phyloP scores from a whole-genome alignment of 2,888 invertebrate species.

The Lasioglossum calceatum region DNA sequence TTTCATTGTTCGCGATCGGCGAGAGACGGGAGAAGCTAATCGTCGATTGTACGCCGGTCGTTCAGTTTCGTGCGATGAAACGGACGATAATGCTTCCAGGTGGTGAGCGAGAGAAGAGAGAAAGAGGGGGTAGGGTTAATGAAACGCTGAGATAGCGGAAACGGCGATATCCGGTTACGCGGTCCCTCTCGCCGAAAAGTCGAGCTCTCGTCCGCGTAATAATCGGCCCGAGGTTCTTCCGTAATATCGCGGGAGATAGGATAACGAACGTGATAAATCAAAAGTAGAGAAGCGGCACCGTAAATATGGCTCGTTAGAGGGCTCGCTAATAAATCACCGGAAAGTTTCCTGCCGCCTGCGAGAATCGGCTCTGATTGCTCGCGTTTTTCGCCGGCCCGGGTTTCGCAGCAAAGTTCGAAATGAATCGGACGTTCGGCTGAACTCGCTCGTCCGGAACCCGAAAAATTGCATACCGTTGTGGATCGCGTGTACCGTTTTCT shows the following conservation, averaged over 20 bases:
- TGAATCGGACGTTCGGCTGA: not conserved
- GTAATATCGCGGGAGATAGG: constrained; percentile 29
- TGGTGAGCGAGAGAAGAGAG: not conserved
- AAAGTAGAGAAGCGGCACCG: constrained; percentile 14
- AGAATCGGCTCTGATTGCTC: constrained; percentile 34
- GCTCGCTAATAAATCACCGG: constrained; percentile 39
- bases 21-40: constrained; percentile 36
- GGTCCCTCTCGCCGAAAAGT: constrained; percentile 39
- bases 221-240: constrained; percentile 43
- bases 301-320: constrained; percentile 50
- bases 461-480: not conserved
- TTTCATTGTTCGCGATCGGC: not conserved
- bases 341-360: constrained; percentile 12
- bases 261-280: constrained; percentile 55
- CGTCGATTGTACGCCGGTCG: constrained; percentile 17
- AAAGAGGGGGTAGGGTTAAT: constrained; percentile 24
- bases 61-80: constrained; percentile 49
- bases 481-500: no score
- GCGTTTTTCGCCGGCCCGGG: not conserved
- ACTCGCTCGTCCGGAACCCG: not conserved
- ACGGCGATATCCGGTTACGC: constrained; percentile 32
- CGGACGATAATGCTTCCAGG: constrained; percentile 44
- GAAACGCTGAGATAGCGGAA: constrained; percentile 55
- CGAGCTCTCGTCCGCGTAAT: constrained; percentile 32
- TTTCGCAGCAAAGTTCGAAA: not conserved